A percentile compares a stretch with the other conserved stretches of the same genome.
Evolutionary conservation across 1,140 invertebrate genomes (phyloP).

Genomic region (Cherax quadricarinatus): DNA sequence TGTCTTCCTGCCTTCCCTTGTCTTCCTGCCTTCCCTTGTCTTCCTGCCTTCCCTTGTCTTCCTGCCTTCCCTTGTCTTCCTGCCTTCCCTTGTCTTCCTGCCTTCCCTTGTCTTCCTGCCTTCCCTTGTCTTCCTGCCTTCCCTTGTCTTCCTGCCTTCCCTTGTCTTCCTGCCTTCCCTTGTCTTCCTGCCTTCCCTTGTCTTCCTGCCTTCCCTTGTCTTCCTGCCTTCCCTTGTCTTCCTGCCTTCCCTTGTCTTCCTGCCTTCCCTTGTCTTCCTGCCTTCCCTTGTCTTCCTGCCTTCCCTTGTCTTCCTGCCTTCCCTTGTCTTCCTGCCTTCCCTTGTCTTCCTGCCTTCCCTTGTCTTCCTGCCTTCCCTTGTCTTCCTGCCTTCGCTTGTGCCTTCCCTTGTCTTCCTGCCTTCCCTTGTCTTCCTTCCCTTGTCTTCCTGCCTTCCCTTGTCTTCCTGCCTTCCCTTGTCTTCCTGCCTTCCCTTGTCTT

Average conservation of each 20-base stretch:
- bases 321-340: background rate
- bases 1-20: too few species aligned
- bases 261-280: background rate
- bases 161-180: too few species aligned
- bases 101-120: background rate
- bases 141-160: too few species aligned
- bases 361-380: background rate
- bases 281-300: background rate
- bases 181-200: too few species aligned
- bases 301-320: background rate
- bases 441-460: background rate
- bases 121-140: too few species aligned
- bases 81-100: background rate
- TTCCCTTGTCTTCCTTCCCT: background rate
- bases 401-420: background rate
- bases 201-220: background rate
- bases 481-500: background rate
- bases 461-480: background rate
- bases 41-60: background rate
- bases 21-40: too few species aligned
- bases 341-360: background rate
- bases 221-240: background rate
- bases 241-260: background rate
- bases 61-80: background rate
- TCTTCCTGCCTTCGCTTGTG: background rate